Evolutionary conservation across 2,888 invertebrate genomes (phyloP), one percentile per base, ranked within the genome.

Genomic region (Tanypteryx hageni): DNA sequence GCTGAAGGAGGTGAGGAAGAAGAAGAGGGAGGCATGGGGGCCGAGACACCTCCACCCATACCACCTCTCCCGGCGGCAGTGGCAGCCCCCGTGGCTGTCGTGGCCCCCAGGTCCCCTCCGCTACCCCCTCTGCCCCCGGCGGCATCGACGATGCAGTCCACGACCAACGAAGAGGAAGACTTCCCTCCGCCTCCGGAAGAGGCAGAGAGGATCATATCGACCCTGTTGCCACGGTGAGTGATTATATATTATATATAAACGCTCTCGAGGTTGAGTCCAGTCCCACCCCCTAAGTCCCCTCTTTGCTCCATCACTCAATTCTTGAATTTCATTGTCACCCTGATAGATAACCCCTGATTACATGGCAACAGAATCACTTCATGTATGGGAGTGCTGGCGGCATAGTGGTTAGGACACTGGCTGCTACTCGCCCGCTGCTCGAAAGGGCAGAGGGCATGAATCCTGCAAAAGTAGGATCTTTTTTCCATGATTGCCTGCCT

Each of bases 101-200:
- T 85, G 16, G 86, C 86, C 86, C 89, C 89, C 18, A 89, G 64
- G 56, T 92, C 92, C 3, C 58, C 92, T 7, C 92, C 92, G 0
- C 64, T 59, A 64, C 89, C 89, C 64, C 89, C 89, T 31, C 64
- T 89, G 64, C 89, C 89, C 18, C 89, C 89, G n/a, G 44, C 44
- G 64, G 89, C 64, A 56, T 44, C 27, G 31, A 9, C 68, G 44
- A 64, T 22, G 3, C 13, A 31, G 61, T 0, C 31, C 10, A 31
- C 18, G 18, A 8, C 64, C 44, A 44, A 22, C 10, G 93, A 93
- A 44, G 92, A 93, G 81, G 95, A 95, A 81, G 95, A 96, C 94
- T 97, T 97, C 93, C 97, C 97, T 93, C 97, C 97, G 92, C 97
- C 97, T 83, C 97, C 97, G 0, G 97, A 97, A 94, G 97, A 97